Conservation (phyloP, 2,888 invertebrate genomes). For the Scrobipalpa costella region DNA sequence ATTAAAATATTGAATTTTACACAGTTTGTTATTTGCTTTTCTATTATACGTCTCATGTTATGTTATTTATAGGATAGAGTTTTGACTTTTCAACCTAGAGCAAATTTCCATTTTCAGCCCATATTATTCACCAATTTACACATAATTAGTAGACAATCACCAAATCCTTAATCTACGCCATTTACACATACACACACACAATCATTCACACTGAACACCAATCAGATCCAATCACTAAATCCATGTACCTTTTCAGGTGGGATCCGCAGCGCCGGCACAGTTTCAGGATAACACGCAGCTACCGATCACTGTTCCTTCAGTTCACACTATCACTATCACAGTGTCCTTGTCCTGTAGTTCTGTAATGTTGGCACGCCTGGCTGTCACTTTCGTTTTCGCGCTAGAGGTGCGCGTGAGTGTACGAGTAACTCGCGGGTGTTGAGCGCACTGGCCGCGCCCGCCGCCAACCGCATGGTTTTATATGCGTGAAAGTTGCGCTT, state of each 20-base stretch:
- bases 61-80: too few species aligned
- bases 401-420: constrained; percentile 34
- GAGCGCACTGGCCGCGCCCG: constrained; percentile 73
- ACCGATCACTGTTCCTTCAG: constrained; percentile 73
- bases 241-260: constrained; percentile 70
- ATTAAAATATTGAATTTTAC: too few species aligned
- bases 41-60: too few species aligned
- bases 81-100: too few species aligned
- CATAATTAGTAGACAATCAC: constrained; percentile 12
- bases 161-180: not conserved
- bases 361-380: constrained; percentile 27
- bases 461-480: constrained; percentile 63
- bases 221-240: constrained; percentile 50
- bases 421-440: constrained; percentile 50
- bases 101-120: too few species aligned
- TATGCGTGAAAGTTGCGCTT: constrained; percentile 74
- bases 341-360: constrained; percentile 35
- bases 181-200: constrained; percentile 20
- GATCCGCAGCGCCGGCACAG: constrained; percentile 64
- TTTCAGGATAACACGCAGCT: constrained; percentile 76
- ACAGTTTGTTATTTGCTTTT: too few species aligned
- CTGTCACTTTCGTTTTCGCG: constrained; percentile 74
- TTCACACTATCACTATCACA: constrained; percentile 72
- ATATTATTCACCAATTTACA: not conserved
- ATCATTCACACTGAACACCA: constrained; percentile 26